Base-by-base conservation (phyloP, 2,113 vertebrate species). In the Mesembrinibis cayennensis region DNA sequence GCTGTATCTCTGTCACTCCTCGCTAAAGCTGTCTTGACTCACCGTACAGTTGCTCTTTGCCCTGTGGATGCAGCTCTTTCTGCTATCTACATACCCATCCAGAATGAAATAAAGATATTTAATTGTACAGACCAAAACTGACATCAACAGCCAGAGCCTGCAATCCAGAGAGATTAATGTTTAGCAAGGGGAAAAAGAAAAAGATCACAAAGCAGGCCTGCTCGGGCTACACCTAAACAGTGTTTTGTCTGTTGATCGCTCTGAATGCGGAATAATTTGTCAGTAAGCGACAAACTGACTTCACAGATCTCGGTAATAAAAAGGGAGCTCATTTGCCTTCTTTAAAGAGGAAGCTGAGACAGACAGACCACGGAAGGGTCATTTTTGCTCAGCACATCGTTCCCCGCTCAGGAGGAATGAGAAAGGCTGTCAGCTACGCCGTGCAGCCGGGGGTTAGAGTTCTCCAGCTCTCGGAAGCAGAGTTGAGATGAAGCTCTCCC, bases 161-260 rank as follows among this genome's bases (percentile, higher is more conserved):
- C 63, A 69, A 56, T 14, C n/a, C 70, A 16, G 61, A 52, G 13
- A 49, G 42, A 36, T 52, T 22, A 55, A 18, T 3, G 4, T 6
- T 36, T 10, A 56, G 42, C 8, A 1, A 55, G 29, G 7, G 25
- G 7, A 4, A 40, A 9, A 59, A 16, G 38, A 34, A 76, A 38
- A 13, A 34, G 6, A 20, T 5, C 69, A 10, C n/a, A 7, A 50
- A 29, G 66, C 0, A 13, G 42, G 23, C 22, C 62, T 50, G 87
- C 56, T 50, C 22, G 59, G 72, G 72, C 81, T 44, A 40, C 42
- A 83, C 12, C 91, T 73, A 34, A 74, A 62, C 18, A 45, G 49
- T 0, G 36, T 20, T 86, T 16, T 25, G 21, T 13, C 73, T 23
- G 0, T 2, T 4, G n/a, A 30, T 16, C 26, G 2, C 44, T n/a